Evolutionary conservation across 2,113 vertebrate genomes (phyloP).

Genomic region (Numida meleagris): DNA sequence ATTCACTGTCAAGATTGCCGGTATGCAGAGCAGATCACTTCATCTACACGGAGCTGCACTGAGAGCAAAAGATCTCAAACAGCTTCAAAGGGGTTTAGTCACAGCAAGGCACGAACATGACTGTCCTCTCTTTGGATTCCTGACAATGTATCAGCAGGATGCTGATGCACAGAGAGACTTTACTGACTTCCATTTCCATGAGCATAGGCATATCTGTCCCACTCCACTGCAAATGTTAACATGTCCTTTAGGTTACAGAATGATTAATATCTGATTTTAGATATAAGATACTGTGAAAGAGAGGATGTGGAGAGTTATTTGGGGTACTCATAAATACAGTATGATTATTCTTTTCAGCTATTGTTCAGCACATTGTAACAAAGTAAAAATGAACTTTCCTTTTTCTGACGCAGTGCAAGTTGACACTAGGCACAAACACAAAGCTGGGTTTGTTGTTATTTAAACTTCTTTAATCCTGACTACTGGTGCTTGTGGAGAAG

Average conservation of each 20-base stretch:
- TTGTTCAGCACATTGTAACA: not conserved
- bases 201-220: not conserved
- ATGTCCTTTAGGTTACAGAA: not conserved
- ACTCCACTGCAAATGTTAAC: not conserved
- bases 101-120: not conserved
- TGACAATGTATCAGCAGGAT: not conserved
- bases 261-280: not conserved
- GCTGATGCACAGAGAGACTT: not conserved
- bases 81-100: not conserved
- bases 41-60: not conserved
- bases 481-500: slow-evolving; percentile 45
- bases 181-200: not conserved
- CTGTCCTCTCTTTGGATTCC: not conserved
- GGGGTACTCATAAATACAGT: not conserved
- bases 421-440: slow-evolving; percentile 16
- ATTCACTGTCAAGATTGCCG: not conserved
- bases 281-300: not conserved
- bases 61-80: not conserved
- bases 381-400: slow-evolving; percentile 1
- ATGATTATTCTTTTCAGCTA: not conserved
- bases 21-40: not conserved
- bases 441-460: slow-evolving; percentile 43
- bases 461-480: slow-evolving; percentile 49
- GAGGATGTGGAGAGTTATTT: not conserved
- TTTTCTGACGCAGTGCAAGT: not conserved